Base-by-base conservation (phyloP, 1,140 invertebrate species). In the Hirudo medicinalis region DNA sequence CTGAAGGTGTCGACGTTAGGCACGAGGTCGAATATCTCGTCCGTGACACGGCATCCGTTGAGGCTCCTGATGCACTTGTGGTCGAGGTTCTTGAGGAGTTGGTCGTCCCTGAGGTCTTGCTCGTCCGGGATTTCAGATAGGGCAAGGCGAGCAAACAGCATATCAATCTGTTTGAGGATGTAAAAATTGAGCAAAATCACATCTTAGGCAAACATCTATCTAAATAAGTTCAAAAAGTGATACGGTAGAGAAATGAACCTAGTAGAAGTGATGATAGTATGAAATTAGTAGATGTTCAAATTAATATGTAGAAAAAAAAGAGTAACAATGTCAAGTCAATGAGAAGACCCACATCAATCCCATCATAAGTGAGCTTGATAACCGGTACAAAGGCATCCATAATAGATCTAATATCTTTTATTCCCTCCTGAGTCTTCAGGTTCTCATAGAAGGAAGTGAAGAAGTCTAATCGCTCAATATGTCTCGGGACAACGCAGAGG, bases 371-470 rank as follows among this genome's bases (percentile, higher is more conserved):
- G 91, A 99, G 94, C 85, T 99, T 99, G 69, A 99, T 97, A 4
- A 99, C 93, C 25, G 97, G 97, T 71, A 99, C 97, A 85, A 92
- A 99, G 0, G 97, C 97, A 82, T 99, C 95, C 83, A 98, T 94
- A 15, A 99, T 94, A 0, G 92, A 88, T 79, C 89, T 82, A 68
- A 92, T 82, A 76, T 91, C 89, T 72, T 88, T 88, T 57, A 95
- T 92, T 86, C 95, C 91, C 13, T 87, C 83, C 78, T 94, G 91
- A 76, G 88, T 83, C 80, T 90, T 92, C 4, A 99, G 83, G 67
- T 95, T 83, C 68, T 97, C 91, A 81, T 90, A 91, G 83, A 99
- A 99, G 0, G 91, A 90, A 17, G 87, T 84, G 81, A 99, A 99
- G 83, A 98, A 99, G 83, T 99, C 97, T 0, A 85, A 80, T 67